phyloP scores from a whole-genome alignment of 2,888 invertebrate genomes.

The Sinodicranocentrus sp. region DNA sequence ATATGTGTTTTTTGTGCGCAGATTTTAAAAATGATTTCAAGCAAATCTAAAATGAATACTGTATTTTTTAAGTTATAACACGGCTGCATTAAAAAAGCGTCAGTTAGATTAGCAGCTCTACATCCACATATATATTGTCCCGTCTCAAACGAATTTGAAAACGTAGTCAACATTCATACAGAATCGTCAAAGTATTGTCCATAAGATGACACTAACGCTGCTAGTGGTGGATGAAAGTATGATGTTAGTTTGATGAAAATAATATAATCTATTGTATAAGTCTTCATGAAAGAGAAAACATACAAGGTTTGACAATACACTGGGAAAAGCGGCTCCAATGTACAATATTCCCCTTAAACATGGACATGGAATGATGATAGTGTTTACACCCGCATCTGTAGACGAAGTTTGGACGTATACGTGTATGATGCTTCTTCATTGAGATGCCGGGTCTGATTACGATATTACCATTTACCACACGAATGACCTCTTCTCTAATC shows the following conservation, averaged over 20 bases:
- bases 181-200: constrained; percentile 7
- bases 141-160: too few relatives aligned
- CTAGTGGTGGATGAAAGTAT: constrained; percentile 7
- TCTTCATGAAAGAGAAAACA: not conserved
- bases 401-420: not conserved
- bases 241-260: constrained; percentile 29
- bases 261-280: constrained; percentile 9
- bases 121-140: too few relatives aligned
- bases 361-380: constrained; percentile 1
- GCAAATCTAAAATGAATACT: too few relatives aligned
- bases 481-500: constrained; percentile 75
- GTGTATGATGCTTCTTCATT: constrained; percentile 29
- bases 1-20: too few relatives aligned
- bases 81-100: too few relatives aligned
- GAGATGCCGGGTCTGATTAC: constrained; percentile 67
- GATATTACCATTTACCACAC: constrained; percentile 75
- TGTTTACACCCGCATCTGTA: constrained; percentile 12
- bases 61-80: too few relatives aligned
- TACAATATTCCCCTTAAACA: not conserved
- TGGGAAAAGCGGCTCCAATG: not conserved
- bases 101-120: too few relatives aligned
- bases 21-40: too few relatives aligned
- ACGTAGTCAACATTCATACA: too few relatives aligned
- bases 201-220: not conserved
- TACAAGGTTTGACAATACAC: not conserved